Conservation (phyloP, 2,888 invertebrate genomes). For the Drosophila mettleri region DNA sequence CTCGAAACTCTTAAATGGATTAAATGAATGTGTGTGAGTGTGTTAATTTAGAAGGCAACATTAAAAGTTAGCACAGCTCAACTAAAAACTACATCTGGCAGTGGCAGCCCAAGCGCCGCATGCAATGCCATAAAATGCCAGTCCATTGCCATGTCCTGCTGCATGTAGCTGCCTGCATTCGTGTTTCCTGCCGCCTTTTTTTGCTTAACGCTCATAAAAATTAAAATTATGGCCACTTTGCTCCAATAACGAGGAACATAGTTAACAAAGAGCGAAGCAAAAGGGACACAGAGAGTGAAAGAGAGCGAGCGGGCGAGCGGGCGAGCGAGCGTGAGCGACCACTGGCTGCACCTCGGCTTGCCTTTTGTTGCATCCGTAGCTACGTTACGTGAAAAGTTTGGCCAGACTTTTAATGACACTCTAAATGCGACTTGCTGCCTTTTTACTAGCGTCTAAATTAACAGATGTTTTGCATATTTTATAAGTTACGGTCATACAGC, state of each 20-base stretch:
- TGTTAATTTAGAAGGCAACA: conserved; percentile 12
- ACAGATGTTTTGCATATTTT: conserved; percentile 22
- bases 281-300: not conserved
- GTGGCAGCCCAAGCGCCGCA: not conserved
- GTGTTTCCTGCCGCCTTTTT: conserved; percentile 29
- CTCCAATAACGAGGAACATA: conserved; percentile 47
- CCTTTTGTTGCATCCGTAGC: not conserved
- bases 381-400: conserved; percentile 24
- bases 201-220: conserved; percentile 65
- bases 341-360: not conserved
- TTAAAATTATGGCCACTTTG: conserved; percentile 73
- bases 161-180: conserved; percentile 19
- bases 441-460: conserved; percentile 33
- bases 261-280: conserved; percentile 14
- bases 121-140: conserved; percentile 26
- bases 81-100: conserved; percentile 5
- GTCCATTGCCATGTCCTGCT: conserved; percentile 18
- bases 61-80: conserved; percentile 23
- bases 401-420: conserved; percentile 26
- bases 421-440: conserved; percentile 11
- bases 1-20: conserved; percentile 17
- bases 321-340: no score
- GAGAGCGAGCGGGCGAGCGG: not conserved
- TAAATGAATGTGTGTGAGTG: not conserved
- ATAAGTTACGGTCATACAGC: conserved; percentile 1